Evolutionary conservation across 2,797 vertebrate genomes (phyloP).

Genomic region (Sebastes iracundus): DNA sequence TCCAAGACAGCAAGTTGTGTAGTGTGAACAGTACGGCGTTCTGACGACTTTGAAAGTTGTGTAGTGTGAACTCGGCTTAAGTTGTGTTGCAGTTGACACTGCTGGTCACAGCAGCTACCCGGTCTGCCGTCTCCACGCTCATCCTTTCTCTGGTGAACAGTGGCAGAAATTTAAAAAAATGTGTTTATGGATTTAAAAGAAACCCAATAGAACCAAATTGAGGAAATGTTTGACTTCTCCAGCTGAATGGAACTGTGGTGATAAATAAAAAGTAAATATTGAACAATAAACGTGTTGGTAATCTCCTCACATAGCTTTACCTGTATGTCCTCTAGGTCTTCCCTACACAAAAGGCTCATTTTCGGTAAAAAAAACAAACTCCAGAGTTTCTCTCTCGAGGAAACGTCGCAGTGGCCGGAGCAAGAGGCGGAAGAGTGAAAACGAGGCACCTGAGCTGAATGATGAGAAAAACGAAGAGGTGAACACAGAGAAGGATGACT

Average conservation of each 20-base stretch:
- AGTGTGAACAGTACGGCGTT: no score
- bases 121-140: conserved; percentile 82
- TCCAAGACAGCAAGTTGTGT: no score
- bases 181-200: background rate
- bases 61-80: no score
- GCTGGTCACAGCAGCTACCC: conserved; percentile 89
- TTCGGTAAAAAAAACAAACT: background rate
- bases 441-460: background rate
- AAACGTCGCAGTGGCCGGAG: background rate
- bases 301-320: background rate
- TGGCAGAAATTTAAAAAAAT: background rate
- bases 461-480: conserved; percentile 20
- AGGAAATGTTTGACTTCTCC: background rate
- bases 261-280: background rate
- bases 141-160: background rate
- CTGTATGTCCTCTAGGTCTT: background rate
- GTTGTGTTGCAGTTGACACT: no score
- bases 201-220: background rate
- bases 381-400: background rate
- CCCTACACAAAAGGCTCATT: background rate
- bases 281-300: background rate
- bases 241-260: background rate
- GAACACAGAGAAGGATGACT: conserved; percentile 65
- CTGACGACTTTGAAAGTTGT: no score
- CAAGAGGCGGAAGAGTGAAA: background rate